phyloP scores from a whole-genome alignment of 2,113 vertebrate genomes.

The Hyaena hyaena region DNA sequence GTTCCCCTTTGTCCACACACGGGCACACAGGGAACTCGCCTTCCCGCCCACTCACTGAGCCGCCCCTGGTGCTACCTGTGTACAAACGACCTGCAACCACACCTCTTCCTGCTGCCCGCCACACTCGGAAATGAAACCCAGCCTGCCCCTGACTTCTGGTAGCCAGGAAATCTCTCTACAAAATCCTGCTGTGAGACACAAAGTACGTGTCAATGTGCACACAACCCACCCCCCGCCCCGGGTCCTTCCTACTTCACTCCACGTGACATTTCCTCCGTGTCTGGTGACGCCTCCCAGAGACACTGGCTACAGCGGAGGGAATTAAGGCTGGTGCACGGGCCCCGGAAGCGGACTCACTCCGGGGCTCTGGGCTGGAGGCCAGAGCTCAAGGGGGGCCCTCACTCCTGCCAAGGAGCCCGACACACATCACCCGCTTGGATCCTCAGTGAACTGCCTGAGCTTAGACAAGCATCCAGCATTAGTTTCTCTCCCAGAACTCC shows the following conservation, averaged over 20 bases:
- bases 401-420: background rate
- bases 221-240: background rate
- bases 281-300: background rate
- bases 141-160: background rate
- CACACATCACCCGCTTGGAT: background rate
- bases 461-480: background rate
- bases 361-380: background rate
- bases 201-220: background rate
- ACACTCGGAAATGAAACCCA: background rate
- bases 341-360: background rate
- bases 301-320: background rate
- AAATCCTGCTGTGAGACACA: background rate
- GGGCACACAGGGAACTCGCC: rapidly evolving
- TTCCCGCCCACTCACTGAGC: background rate
- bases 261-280: rapidly evolving
- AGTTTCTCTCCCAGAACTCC: background rate
- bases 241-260: background rate
- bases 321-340: rapidly evolving
- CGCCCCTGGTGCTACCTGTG: background rate
- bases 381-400: background rate
- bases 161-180: background rate
- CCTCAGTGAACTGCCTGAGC: background rate
- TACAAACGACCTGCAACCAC: background rate
- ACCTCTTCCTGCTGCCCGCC: background rate
- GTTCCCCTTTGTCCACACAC: background rate